Evolutionary conservation across 1,140 invertebrate genomes (phyloP).

Genomic region (Caenorhabditis tropicalis): DNA sequence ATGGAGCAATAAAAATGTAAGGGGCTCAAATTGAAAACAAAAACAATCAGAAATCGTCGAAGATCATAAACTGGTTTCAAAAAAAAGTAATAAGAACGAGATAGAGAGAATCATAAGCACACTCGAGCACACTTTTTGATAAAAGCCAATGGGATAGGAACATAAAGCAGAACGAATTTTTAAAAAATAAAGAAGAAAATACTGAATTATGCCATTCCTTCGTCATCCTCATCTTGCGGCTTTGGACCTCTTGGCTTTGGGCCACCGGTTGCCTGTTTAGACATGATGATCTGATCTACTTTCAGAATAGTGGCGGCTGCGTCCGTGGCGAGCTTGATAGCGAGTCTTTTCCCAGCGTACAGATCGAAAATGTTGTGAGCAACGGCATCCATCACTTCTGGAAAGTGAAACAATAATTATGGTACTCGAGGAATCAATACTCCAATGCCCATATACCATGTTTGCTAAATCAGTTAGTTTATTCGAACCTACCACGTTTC

Average conservation of each 20-base stretch:
- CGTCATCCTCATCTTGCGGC: slow-evolving; percentile 68
- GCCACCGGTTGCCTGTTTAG: slow-evolving; percentile 69
- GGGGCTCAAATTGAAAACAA: background rate
- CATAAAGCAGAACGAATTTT: background rate
- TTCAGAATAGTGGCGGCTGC: slow-evolving; percentile 90
- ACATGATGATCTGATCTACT: slow-evolving; percentile 80
- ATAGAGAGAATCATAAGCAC: background rate
- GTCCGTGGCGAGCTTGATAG: slow-evolving; percentile 89
- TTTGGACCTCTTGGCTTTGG: slow-evolving; percentile 65
- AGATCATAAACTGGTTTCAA: slow-evolving; percentile 29
- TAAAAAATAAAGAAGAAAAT: background rate
- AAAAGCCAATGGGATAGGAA: background rate
- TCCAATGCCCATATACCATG: too few relatives aligned
- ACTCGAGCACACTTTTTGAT: background rate
- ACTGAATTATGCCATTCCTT: slow-evolving; percentile 67
- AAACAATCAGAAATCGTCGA: background rate
- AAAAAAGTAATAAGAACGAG: background rate
- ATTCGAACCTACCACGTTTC: slow-evolving; percentile 46
- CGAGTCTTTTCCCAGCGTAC: slow-evolving; percentile 88
- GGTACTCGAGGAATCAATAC: background rate
- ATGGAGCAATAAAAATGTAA: slow-evolving; percentile 26
- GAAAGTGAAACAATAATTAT: slow-evolving; percentile 23
- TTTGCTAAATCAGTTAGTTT: too few relatives aligned
- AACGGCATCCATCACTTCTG: slow-evolving; percentile 78
- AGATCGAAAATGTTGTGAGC: slow-evolving; percentile 84